A percentile compares a stretch with the other conserved stretches of the same genome.
Evolutionary conservation across 2,797 vertebrate genomes (phyloP).

Genomic region (Sus cebifrons): DNA sequence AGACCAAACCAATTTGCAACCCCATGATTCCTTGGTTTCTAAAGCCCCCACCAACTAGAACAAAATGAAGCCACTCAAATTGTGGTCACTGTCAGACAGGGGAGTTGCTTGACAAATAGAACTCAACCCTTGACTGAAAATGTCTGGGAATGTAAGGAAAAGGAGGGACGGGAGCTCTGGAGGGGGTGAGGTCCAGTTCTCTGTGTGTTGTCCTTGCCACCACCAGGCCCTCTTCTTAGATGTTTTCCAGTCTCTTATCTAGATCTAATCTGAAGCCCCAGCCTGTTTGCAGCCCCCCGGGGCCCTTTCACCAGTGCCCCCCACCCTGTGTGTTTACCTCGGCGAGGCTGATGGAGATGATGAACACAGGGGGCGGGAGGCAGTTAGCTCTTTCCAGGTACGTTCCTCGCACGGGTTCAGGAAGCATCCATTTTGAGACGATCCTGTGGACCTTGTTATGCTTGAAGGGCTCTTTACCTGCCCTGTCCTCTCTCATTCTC

Average conservation of each 20-base stretch:
- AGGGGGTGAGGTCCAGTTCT: neutral
- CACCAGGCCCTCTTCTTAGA: neutral
- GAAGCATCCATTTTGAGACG: conserved; percentile 95
- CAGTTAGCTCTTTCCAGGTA: conserved; percentile 95
- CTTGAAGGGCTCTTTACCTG: conserved; percentile 77
- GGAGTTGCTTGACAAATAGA: conserved; percentile 25
- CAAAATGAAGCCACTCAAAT: neutral
- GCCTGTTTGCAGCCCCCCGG: neutral
- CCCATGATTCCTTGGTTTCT: conserved; percentile 23
- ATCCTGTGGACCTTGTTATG: conserved; percentile 90
- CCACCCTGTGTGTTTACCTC: conserved; percentile 90
- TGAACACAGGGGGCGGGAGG: conserved; percentile 95
- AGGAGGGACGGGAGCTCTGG: neutral
- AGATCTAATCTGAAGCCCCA: neutral
- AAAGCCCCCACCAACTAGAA: conserved; percentile 39
- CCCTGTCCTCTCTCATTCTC: neutral
- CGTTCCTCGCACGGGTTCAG: conserved; percentile 86
- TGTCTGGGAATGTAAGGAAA: neutral
- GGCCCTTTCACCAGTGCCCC: fast-evolving
- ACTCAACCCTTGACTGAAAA: neutral
- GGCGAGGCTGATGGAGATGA: conserved; percentile 94
- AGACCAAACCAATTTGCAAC: conserved; percentile 12
- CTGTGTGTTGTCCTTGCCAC: neutral
- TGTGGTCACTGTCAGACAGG: neutral
- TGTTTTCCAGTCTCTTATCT: neutral